phyloP scores from a whole-genome alignment of 2,888 invertebrate species.

The Acleris sparsana region DNA sequence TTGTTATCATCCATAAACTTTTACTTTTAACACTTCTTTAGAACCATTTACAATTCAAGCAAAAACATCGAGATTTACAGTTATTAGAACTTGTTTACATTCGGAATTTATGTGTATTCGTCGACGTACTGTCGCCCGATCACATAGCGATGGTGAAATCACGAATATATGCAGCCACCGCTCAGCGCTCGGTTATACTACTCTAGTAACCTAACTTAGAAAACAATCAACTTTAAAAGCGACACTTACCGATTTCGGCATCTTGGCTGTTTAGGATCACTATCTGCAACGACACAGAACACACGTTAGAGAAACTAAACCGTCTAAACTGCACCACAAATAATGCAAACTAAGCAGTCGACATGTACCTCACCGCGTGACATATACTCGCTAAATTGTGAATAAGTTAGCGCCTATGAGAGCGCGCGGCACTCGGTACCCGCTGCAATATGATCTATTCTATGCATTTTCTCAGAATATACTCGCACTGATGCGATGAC shows the following conservation, averaged over 20 bases:
- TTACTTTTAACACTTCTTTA: slow-evolving; percentile 49
- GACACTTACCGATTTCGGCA: slow-evolving; percentile 86
- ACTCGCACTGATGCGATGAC: slow-evolving; percentile 52
- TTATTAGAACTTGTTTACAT: slow-evolving; percentile 33
- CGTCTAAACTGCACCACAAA: slow-evolving; percentile 52
- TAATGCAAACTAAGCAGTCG: slow-evolving; percentile 46
- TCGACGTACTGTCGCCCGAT: slow-evolving; percentile 57
- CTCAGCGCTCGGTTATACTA: slow-evolving; percentile 23
- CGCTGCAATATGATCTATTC: slow-evolving; percentile 42
- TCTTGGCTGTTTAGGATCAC: slow-evolving; percentile 81
- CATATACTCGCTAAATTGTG: slow-evolving; percentile 55
- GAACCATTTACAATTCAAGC: slow-evolving; percentile 14
- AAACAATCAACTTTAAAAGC: slow-evolving; percentile 39
- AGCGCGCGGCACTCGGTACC: slow-evolving; percentile 41
- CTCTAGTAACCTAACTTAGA: slow-evolving; percentile 35
- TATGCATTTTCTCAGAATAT: slow-evolving; percentile 58
- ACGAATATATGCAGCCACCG: slow-evolving; percentile 58
- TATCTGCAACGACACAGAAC: slow-evolving; percentile 74
- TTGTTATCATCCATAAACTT: slow-evolving; percentile 48
- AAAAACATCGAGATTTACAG: slow-evolving; percentile 14
- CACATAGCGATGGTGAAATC: slow-evolving; percentile 76
- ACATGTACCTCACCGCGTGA: slow-evolving; percentile 58
- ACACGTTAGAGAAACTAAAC: slow-evolving; percentile 54
- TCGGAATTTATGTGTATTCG: slow-evolving; percentile 47
- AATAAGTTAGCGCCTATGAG: slow-evolving; percentile 47